These are phyloP conservation scores for Coelinius sp. DNA, from an alignment of 2,888 invertebrate genomes.

Conservation along the genomic window DNA sequence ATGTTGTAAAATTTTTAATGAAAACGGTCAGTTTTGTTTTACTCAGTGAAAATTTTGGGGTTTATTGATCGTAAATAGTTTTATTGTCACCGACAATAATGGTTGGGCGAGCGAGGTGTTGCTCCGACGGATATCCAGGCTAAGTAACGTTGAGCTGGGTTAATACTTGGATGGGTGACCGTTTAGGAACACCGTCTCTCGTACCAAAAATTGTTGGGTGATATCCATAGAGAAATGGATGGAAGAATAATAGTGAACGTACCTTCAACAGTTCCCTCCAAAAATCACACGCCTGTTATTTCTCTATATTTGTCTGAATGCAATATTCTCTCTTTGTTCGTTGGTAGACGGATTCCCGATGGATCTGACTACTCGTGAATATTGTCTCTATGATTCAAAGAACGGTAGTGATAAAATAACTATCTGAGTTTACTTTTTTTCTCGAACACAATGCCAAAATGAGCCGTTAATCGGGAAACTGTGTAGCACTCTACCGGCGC, in stretches of 20 bases:
- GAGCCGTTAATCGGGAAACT: slow-evolving; percentile 15
- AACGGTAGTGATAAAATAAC: background rate
- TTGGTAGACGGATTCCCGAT: background rate
- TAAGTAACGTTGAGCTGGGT: too few species aligned
- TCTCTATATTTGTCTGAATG: background rate
- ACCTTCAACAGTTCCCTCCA: slow-evolving; percentile 17
- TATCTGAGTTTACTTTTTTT: background rate
- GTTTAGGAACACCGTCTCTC: too few species aligned
- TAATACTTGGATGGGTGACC: too few species aligned
- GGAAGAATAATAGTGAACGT: background rate
- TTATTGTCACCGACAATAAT: too few species aligned
- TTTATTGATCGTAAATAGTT: background rate
- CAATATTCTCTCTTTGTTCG: background rate
- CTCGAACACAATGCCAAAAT: background rate
- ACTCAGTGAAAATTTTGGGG: background rate
- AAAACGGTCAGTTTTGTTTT: background rate
- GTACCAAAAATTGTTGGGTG: too few species aligned
- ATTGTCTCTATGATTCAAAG: background rate
- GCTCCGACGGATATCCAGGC: too few species aligned
- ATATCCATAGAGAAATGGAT: too few species aligned
- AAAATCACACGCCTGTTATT: slow-evolving; percentile 13
- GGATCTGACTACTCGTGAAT: background rate
- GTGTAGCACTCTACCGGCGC: background rate
- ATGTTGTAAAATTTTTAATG: slow-evolving; percentile 1
- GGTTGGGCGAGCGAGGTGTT: too few species aligned